Evolutionary conservation across 2,113 vertebrate species (phyloP).

Genomic region (Mormyrus iriodes): DNA sequence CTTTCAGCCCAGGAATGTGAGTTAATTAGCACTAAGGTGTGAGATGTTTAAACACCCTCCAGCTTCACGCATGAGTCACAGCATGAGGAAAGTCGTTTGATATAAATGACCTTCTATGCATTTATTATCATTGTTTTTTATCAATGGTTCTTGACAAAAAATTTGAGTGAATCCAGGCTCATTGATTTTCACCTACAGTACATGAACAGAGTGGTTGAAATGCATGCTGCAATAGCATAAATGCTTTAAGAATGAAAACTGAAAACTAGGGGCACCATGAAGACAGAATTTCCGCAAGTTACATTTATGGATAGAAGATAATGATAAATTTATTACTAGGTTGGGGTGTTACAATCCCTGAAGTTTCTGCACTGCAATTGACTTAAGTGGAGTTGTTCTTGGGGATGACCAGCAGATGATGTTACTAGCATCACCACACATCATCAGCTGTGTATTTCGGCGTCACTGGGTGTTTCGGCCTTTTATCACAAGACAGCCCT

Average conservation of each 20-base stretch:
- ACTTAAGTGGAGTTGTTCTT: neutral
- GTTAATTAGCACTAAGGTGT: neutral
- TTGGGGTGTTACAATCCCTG: neutral
- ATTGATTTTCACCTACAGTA: neutral
- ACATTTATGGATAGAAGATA: neutral
- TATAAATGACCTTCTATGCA: neutral
- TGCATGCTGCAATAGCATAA: neutral
- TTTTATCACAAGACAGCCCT: neutral
- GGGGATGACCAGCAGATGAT: neutral
- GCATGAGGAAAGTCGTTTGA: neutral
- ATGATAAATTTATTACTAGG: neutral
- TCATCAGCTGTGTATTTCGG: neutral
- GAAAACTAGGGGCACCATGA: no score
- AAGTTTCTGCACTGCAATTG: neutral
- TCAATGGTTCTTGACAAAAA: neutral
- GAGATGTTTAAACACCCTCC: neutral
- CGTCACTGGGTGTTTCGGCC: neutral
- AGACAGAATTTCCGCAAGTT: neutral
- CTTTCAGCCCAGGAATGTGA: neutral
- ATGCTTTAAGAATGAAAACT: neutral
- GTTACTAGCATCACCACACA: neutral
- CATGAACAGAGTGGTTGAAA: neutral
- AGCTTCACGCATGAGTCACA: neutral
- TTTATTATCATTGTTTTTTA: neutral
- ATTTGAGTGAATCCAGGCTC: neutral